Percentiles rank a stretch among this genome's conserved stretches.
Conservation (phyloP, 1,140 invertebrate species). For the Zophobas atratus region DNA sequence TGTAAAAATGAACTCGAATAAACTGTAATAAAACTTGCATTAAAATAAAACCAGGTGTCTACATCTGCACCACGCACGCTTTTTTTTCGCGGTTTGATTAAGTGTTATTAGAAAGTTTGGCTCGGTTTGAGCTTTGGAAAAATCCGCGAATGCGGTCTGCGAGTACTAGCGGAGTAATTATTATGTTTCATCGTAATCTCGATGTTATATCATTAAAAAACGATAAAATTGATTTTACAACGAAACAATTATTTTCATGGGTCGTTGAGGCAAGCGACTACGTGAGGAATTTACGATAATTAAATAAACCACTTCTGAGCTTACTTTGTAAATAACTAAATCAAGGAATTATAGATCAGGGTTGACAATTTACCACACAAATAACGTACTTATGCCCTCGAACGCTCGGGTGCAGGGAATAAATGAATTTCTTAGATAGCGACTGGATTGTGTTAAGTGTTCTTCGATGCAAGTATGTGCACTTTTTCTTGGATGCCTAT, state of each 20-base stretch:
- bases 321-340: constrained; percentile 7
- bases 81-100: constrained; percentile 26
- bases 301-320: constrained; percentile 9
- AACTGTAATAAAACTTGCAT: constrained; percentile 37
- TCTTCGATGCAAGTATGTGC: background rate
- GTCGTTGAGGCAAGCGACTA: background rate
- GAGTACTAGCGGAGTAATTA: background rate
- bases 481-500: constrained; percentile 17
- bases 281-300: constrained; percentile 7
- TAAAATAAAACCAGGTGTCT: constrained; percentile 36
- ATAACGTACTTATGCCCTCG: background rate
- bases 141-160: background rate
- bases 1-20: constrained; percentile 29
- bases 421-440: background rate
- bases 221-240: background rate
- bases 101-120: constrained; percentile 16
- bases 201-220: background rate
- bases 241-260: background rate
- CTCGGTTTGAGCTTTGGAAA: background rate
- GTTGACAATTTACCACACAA: constrained; percentile 2
- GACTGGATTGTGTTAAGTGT: background rate
- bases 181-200: background rate
- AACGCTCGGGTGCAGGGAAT: background rate
- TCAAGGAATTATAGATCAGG: background rate
- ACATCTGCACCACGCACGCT: constrained; percentile 14